These are phyloP conservation scores for Oscheius myriophilus DNA, from an alignment of 2,888 invertebrate species.

Conservation along the genomic window DNA sequence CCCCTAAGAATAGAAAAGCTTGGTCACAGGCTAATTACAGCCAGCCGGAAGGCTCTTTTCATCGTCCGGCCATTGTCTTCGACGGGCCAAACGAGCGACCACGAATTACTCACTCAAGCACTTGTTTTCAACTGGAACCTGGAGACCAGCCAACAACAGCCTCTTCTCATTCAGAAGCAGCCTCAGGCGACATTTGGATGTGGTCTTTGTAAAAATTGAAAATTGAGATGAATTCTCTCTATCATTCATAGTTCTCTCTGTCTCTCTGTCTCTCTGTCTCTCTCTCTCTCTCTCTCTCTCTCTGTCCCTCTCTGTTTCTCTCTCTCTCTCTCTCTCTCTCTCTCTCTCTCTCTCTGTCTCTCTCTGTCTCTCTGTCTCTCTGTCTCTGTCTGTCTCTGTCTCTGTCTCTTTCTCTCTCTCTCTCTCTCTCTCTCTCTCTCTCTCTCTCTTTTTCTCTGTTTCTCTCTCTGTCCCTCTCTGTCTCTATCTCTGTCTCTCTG, in stretches of 20 bases:
- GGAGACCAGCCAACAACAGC: too few species aligned
- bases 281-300: conserved; percentile 1
- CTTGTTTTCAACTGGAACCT: too few species aligned
- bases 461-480: background rate
- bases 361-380: conserved; percentile 7
- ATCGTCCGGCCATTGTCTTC: too few species aligned
- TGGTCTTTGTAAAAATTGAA: too few species aligned
- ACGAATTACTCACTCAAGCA: too few species aligned
- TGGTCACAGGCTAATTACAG: too few species aligned
- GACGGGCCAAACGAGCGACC: too few species aligned
- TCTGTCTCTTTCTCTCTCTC: background rate
- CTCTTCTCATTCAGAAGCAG: background rate
- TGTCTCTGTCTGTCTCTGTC: background rate
- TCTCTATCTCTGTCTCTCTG: background rate
- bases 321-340: background rate
- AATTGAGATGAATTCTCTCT: too few species aligned
- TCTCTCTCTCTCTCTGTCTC: background rate
- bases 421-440: conserved; percentile 3
- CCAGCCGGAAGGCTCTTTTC: too few species aligned
- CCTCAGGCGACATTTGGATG: background rate
- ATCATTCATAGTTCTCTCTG: too few species aligned
- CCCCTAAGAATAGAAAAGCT: too few species aligned
- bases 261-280: background rate
- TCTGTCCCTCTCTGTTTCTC: conserved; percentile 1
- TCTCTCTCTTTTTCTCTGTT: conserved; percentile 10